Base-by-base conservation (phyloP, 2,888 invertebrate species). In the Eupithecia insigniata region DNA sequence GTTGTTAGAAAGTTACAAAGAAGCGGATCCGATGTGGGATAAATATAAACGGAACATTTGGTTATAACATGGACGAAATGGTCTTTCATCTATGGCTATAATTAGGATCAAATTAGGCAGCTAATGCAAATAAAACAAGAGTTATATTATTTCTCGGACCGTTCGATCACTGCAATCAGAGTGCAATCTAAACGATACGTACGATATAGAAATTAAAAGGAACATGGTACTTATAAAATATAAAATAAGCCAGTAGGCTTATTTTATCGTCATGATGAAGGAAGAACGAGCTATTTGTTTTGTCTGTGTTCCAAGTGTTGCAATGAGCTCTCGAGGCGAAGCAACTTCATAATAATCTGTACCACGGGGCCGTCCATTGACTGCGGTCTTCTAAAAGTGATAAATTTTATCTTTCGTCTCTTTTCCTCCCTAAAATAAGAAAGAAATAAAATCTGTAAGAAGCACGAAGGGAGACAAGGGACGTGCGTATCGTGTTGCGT, bases 401-500 rank as follows among this genome's bases (percentile, higher is more conserved):
- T n/a, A 28, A 67, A 66, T 39, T 36, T 71, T 76, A 72, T 77
- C 46, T 76, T 76, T 62, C 46, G 46, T 81, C 82, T 81, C 80
- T 79, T 78, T 82, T 75, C 39, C 66, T 69, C 69, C 2, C 69
- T 66, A 76, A 79, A 78, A 77, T 69, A 67, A 72, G 70, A 78
- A 68, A 78, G 68, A 78, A 71, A 72, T 26, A 62, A 72, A 78
- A 71, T 66, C 71, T 16, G 60, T 60, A 30, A 34, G 76, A 82
- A 81, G 80, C 80, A 81, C 83, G 79, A 83, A 82, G 80, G 81
- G 81, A 83, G 78, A 71, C 77, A 71, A 81, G 80, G 81, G 78
- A 76, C 76, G 69, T 91, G 91, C 91, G 91, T 91, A 83, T 79
- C 76, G 79, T 88, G 87, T 91, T 94, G 93, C 93, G 94, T 93